Evolutionary conservation across 2,888 invertebrate species (phyloP), one percentile per base, ranked within the genome.

Genomic region (Acanthosepion esculentum): DNA sequence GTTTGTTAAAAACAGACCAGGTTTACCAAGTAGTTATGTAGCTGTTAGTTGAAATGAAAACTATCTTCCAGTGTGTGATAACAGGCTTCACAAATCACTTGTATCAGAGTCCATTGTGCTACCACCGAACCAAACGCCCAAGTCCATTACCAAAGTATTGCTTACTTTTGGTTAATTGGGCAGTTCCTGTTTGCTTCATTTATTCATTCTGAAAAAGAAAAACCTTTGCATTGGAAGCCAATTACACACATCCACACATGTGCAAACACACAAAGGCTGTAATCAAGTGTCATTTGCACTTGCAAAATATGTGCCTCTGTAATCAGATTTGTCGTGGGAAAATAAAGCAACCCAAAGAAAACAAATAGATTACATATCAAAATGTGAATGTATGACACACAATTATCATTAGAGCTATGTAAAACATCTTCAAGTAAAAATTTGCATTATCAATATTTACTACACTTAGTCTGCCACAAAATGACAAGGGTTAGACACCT

Each of bases 361-460:
- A n/a, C n/a, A 78, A 78, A 78, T 78, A 78, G 78, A n/a, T n/a
- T 78, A n/a, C 78, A 15, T n/a, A 78, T 78, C n/a, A 78, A 78
- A 78, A 78, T 78, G 33, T 33, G n/a, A n/a, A 78, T 5, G n/a
- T 78, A 4, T n/a, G n/a, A 78, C 78, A 78, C n/a, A 78, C 78
- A 78, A 78, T 78, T 78, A 78, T 15, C n/a, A n/a, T 78, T n/a
- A 78, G 78, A 78, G 78, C n/a, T 78, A 20, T n/a, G 33, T 33
- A 10, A 78, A 78, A 33, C 78, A n/a, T 78, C 78, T 33, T 1
- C 78, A 78, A 78, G n/a, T 26, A 0, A 64, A 64, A 18, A n/a
- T 78, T 78, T 78, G n/a, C 78, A 33, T 33, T n/a, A 59, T 59
- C 59, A 59, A 59, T 59, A 59, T 59, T 59, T 7, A 59, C 59